phyloP scores from a whole-genome alignment of 2,113 vertebrate genomes.

The Trogon surrucura region DNA sequence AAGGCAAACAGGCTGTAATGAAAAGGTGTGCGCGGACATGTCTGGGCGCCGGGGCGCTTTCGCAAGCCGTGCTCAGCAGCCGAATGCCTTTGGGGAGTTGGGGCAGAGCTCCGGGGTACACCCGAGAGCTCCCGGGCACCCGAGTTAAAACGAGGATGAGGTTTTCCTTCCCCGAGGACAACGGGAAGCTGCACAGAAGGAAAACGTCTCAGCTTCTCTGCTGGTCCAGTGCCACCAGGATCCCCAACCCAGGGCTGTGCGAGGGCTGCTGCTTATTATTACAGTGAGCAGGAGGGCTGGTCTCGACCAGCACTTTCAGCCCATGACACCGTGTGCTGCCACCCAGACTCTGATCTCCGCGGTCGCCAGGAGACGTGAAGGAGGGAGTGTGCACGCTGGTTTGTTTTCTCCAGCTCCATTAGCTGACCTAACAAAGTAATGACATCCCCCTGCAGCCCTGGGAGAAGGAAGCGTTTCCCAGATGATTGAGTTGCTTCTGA shows the following conservation, averaged over 20 bases:
- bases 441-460: not conserved
- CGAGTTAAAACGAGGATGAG: not conserved
- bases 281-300: not conserved
- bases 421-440: not conserved
- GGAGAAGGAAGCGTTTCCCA: not conserved
- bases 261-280: not conserved
- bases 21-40: not conserved
- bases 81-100: not conserved
- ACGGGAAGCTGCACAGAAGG: not conserved
- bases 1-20: not conserved
- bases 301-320: not conserved
- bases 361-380: accelerated
- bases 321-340: accelerated
- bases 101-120: not conserved
- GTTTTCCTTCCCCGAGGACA: not conserved
- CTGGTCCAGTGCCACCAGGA: accelerated
- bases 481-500: not conserved
- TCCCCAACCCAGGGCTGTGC: not conserved
- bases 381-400: accelerated
- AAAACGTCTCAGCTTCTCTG: not conserved
- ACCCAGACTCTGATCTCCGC: not conserved
- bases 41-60: not conserved
- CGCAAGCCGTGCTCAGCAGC: not conserved
- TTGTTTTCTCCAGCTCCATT: not conserved
- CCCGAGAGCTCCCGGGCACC: not conserved